A percentile compares a stretch with the other conserved stretches of the same genome.
Evolutionary conservation across 1,140 invertebrate species (phyloP).

Genomic region (Hyposmocoma kahamanoa): DNA sequence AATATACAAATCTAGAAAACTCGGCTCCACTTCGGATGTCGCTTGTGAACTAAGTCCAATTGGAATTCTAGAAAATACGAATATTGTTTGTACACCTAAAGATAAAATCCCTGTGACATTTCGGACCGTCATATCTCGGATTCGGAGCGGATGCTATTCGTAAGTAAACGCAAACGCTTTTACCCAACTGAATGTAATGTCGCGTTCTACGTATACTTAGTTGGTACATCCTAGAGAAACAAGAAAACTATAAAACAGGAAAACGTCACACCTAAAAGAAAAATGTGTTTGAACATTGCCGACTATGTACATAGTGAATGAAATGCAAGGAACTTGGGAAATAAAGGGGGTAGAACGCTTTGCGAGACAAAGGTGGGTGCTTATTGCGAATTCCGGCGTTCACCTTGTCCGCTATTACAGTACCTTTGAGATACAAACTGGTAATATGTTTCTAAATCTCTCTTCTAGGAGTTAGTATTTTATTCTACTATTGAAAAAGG

Average conservation of each 20-base stretch:
- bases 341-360: slow-evolving; percentile 42
- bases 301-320: slow-evolving; percentile 45
- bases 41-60: no score
- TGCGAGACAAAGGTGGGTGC: slow-evolving; percentile 56
- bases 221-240: no score
- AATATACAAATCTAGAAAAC: no score
- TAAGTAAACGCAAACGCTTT: no score
- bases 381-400: slow-evolving; percentile 66
- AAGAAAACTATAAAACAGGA: slow-evolving; percentile 15
- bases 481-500: not conserved
- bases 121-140: no score
- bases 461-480: not conserved
- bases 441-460: slow-evolving; percentile 44
- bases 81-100: no score
- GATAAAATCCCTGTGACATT: no score
- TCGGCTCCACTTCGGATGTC: no score
- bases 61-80: no score
- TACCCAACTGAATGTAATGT: no score
- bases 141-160: no score
- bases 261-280: slow-evolving; percentile 23
- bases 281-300: slow-evolving; percentile 23
- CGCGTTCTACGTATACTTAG: no score
- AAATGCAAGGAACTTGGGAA: slow-evolving; percentile 65
- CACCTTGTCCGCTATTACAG: slow-evolving; percentile 55
- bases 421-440: slow-evolving; percentile 42